Base-by-base conservation (phyloP, 2,888 invertebrate genomes). In the Uropetala carovei region DNA sequence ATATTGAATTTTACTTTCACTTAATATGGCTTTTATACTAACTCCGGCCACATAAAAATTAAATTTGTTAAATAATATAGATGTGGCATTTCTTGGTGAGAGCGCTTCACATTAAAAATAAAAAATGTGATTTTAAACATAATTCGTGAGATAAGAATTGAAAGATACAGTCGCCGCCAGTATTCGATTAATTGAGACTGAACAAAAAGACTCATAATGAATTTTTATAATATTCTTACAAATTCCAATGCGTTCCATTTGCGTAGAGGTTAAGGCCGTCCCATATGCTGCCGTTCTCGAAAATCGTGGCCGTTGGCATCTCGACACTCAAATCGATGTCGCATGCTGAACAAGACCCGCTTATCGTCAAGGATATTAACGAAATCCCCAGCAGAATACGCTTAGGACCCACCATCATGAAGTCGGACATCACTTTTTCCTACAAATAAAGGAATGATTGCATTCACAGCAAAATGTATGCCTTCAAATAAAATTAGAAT, bases 311-410 rank as follows among this genome's bases (percentile, higher is more conserved):
- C 64, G 64, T 43, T 56, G 60, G 43, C 60, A 89, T 30, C 64
- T 89, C 89, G 13, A 89, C 64, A 43, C 89, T 89, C 89, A 89
- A 68, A 43, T 89, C 89, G 43, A 89, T 64, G 22, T 89, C 89
- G 56, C 89, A 89, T 18, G 89, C 64, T 89, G 89, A 64, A 43
- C n/a, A 43, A 60, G 64, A 30, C 60, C 43, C 16, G 64, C 89
- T 89, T 5, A 86, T 7, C 86, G 3, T 30, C 22, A 89, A 43
- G 60, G 10, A 27, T 43, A 43, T 60, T 64, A 89, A 64, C 60
- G 89, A 89, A 64, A 89, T 89, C 43, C 64, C 68, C 43, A 89
- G 89, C 18, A 64, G 5, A 9, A 22, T 60, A 0, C 18, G 43
- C 30, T 43, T 68, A 43, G 60, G 18, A 30, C 27, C 64, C 30